A percentile compares a stretch with the other conserved stretches of the same genome.
Evolutionary conservation across 2,797 vertebrate species (phyloP).

Genomic region (Sebastes umbrosus): DNA sequence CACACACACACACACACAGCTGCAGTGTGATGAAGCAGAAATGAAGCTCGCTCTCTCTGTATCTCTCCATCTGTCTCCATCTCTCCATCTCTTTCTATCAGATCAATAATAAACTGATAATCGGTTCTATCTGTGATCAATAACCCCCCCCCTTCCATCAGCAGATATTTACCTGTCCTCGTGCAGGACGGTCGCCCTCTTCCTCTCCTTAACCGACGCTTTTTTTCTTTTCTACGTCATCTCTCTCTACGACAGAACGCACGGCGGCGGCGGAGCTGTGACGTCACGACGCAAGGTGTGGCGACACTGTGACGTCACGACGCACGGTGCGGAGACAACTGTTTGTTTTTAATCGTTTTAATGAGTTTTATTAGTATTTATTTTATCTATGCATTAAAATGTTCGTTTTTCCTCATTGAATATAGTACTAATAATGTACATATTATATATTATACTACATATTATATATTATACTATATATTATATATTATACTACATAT

Average conservation of each 20-base stretch:
- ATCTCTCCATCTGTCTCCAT: no score
- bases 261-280: background rate
- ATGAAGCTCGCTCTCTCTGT: background rate
- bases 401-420: no score
- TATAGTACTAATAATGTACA: no score
- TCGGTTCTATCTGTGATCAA: background rate
- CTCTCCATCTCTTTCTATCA: background rate
- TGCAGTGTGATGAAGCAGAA: slow-evolving; percentile 52
- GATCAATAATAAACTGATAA: background rate
- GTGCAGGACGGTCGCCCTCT: slow-evolving; percentile 52
- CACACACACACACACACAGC: slow-evolving; percentile 11
- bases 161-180: slow-evolving; percentile 58
- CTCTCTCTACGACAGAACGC: background rate
- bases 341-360: background rate
- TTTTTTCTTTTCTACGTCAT: slow-evolving; percentile 32
- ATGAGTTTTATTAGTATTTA: no score
- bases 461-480: no score
- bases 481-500: no score
- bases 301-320: no score
- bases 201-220: slow-evolving; percentile 29
- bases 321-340: background rate
- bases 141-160: background rate
- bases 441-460: no score
- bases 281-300: slow-evolving; percentile 46
- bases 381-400: no score